Evolutionary conservation across 2,113 vertebrate species (phyloP).

Genomic region (Lagenorhynchus albirostris): DNA sequence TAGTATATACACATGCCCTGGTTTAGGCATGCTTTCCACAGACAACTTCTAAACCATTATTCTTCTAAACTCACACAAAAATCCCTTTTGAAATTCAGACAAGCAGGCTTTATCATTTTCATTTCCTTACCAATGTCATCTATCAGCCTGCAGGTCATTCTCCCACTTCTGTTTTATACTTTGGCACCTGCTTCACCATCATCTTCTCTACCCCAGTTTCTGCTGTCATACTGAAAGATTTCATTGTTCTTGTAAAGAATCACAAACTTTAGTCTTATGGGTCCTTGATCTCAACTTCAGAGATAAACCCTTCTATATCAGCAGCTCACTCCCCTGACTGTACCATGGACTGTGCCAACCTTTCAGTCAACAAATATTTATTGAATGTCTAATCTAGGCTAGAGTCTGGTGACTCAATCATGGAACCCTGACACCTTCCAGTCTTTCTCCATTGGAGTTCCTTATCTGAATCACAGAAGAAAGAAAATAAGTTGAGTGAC

Average conservation of each 20-base stretch:
- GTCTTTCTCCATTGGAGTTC: not conserved
- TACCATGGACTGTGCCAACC: not conserved
- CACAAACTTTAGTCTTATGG: not conserved
- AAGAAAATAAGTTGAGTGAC: conserved; percentile 8
- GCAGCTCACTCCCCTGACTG: not conserved
- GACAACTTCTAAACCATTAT: not conserved
- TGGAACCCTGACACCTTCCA: not conserved
- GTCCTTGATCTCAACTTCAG: not conserved
- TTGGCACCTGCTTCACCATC: not conserved
- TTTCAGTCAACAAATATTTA: conserved; percentile 29
- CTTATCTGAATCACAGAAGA: not conserved
- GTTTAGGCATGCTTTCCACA: not conserved
- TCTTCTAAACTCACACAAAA: not conserved
- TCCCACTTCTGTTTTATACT: not conserved
- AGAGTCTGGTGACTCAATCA: not conserved
- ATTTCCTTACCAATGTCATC: not conserved
- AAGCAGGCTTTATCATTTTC: not conserved
- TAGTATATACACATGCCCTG: not conserved
- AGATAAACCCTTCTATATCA: not conserved
- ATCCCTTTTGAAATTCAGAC: not conserved
- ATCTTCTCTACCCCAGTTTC: not conserved
- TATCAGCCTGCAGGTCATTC: not conserved
- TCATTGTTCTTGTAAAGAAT: not conserved
- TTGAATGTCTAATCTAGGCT: not conserved
- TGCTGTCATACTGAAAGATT: not conserved